Conservation (phyloP, 2,888 invertebrate genomes). For the Isotomurus palustris region DNA sequence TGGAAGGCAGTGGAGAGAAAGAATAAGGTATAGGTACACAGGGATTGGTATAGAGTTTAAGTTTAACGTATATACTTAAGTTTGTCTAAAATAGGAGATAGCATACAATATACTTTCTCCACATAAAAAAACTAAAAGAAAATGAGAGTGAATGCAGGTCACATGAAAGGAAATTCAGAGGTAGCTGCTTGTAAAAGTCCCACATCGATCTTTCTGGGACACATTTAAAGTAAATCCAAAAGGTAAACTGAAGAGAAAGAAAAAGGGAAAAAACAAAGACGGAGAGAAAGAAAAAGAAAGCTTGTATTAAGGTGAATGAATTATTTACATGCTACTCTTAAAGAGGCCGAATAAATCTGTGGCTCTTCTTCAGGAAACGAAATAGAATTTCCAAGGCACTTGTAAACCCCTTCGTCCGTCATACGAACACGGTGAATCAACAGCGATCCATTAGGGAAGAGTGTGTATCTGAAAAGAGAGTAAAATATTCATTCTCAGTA, state of each 20-base stretch:
- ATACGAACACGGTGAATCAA: slow-evolving; percentile 57
- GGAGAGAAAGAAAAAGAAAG: neutral
- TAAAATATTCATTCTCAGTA: too few species aligned
- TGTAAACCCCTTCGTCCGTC: slow-evolving; percentile 63
- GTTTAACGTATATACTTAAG: too few species aligned
- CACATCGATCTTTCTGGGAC: neutral
- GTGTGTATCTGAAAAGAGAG: slow-evolving; percentile 51
- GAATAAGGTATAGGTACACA: too few species aligned
- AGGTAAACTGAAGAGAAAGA: neutral
- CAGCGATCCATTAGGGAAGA: slow-evolving; percentile 62
- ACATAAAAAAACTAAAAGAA: too few species aligned
- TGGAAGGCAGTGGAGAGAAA: too few species aligned
- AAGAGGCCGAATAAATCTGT: slow-evolving; percentile 59
- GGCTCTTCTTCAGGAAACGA: slow-evolving; percentile 54
- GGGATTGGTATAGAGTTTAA: too few species aligned
- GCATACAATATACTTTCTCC: too few species aligned
- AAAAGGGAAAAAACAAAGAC: slow-evolving; percentile 14
- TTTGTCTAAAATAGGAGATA: too few species aligned
- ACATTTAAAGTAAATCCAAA: neutral
- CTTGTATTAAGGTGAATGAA: slow-evolving; percentile 7
- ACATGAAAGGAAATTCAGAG: too few species aligned
- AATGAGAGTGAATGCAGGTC: too few species aligned
- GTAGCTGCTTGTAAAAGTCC: too few species aligned
- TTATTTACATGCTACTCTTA: slow-evolving; percentile 60
- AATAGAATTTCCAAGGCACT: slow-evolving; percentile 60